phyloP scores from a whole-genome alignment of 2,113 vertebrate species.

The Chlorodrepanis virens region DNA sequence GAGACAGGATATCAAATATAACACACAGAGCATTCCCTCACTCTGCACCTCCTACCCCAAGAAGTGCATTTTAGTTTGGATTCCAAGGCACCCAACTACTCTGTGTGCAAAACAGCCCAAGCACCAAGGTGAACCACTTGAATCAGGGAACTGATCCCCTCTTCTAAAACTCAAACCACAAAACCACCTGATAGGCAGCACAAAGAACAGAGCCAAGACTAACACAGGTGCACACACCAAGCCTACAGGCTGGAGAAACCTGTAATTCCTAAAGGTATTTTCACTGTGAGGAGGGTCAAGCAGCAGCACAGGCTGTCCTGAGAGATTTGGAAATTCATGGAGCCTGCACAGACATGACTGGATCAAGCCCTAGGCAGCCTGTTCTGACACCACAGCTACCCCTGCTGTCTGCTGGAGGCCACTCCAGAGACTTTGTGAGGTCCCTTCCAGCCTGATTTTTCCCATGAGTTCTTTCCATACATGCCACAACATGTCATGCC shows the following conservation, averaged over 20 bases:
- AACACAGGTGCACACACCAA: neutral
- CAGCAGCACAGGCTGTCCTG: neutral
- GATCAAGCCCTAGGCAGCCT: neutral
- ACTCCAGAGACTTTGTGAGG: neutral
- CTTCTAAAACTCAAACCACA: neutral
- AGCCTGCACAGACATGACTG: neutral
- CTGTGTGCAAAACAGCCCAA: neutral
- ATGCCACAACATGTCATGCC: neutral
- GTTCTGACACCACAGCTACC: neutral
- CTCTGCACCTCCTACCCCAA: neutral
- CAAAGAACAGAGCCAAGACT: neutral
- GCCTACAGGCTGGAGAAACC: neutral
- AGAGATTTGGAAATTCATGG: neutral
- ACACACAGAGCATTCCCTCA: rapidly evolving
- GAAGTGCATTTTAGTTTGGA: neutral
- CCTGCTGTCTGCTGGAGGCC: neutral
- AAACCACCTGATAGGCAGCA: neutral
- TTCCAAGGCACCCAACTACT: neutral
- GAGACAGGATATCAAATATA: neutral
- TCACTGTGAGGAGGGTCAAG: neutral
- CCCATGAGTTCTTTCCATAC: neutral
- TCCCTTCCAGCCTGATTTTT: neutral
- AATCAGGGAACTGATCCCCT: neutral
- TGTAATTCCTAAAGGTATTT: neutral
- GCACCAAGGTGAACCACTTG: neutral